Base-by-base conservation (phyloP, 2,113 vertebrate genomes). In the Phasianus colchicus region DNA sequence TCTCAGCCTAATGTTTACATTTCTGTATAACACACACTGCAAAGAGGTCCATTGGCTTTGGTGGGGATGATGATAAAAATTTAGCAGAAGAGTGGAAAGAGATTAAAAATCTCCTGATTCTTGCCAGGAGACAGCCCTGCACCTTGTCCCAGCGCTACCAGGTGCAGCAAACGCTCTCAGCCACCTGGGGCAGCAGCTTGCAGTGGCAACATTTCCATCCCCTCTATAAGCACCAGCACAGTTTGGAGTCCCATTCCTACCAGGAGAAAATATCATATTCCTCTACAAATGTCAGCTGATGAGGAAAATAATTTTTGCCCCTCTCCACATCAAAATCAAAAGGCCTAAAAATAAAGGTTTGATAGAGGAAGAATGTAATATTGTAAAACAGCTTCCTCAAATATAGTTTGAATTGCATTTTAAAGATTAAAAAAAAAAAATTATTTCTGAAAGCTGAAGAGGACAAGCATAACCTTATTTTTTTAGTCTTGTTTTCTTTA, bases 361-460 rank as follows among this genome's bases (percentile, higher is more conserved):
- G 19, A 50, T 27, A 73, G 25, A 57, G 52, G 45, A 76, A 66
- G 36, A 50, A 30, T 21, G 12, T 6, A 8, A 24, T 77, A 50
- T 57, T 89, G 73, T 67, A 58, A 67, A 58, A 38, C 0, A 2
- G 20, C 14, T 83, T 89, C 73, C 43, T 64, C 66, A 45, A 32
- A 19, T 30, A 3, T 8, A 14, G 17, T 12, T 48, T 74, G 63
- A 58, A 64, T 58, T 74, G 21, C 15, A 25, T n/a, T 52, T 83
- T 78, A 52, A 45, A 30, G 42, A 69, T 50, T 55, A 50, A 72
- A 60, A 18, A 34, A 36, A 54, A 54, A 48, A 11, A 32, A 47
- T 67, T 47, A 48, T 55, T 67, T 78, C 67, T 93, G 77, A 86
- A 93, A 74, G 73, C 36, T 90, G 83, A 60, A 78, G 82, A 83